A percentile compares a stretch with the other conserved stretches of the same genome.
Conservation (phyloP, 2,113 vertebrate species). For the Ammodytes dubius region DNA sequence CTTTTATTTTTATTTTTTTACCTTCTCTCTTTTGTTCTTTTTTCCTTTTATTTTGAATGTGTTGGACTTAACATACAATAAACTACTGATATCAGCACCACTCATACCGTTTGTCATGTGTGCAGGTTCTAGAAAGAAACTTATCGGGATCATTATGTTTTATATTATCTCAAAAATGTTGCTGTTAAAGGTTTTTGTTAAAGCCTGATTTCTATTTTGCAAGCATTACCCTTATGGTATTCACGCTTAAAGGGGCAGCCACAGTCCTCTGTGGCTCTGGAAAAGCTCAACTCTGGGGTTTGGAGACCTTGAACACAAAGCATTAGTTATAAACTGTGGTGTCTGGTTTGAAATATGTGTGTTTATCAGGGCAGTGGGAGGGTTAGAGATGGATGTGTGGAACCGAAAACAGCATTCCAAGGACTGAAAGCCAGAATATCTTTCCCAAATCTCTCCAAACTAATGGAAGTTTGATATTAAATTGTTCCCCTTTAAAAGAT, state of each 20-base stretch:
- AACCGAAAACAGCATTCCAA: not conserved
- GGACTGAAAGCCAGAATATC: not conserved
- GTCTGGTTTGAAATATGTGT: not conserved
- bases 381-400: not conserved
- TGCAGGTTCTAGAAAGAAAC: conserved; percentile 41
- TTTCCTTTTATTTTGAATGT: conserved; percentile 92
- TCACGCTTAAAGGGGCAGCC: not conserved
- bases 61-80: conserved; percentile 98
- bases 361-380: not conserved
- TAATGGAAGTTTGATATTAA: no score
- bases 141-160: not conserved
- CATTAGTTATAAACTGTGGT: not conserved
- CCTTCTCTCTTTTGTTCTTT: not conserved
- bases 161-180: not conserved
- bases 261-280: not conserved
- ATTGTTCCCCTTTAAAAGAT: no score
- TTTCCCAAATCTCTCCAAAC: not conserved
- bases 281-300: not conserved
- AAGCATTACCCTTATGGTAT: not conserved
- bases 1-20: conserved; percentile 80
- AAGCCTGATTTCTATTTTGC: not conserved
- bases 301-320: not conserved
- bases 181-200: not conserved
- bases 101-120: conserved; percentile 85
- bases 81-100: conserved; percentile 99